A percentile compares a stretch with the other conserved stretches of the same genome.
Conservation (phyloP, 2,797 vertebrate species). For the Mallotus villosus region DNA sequence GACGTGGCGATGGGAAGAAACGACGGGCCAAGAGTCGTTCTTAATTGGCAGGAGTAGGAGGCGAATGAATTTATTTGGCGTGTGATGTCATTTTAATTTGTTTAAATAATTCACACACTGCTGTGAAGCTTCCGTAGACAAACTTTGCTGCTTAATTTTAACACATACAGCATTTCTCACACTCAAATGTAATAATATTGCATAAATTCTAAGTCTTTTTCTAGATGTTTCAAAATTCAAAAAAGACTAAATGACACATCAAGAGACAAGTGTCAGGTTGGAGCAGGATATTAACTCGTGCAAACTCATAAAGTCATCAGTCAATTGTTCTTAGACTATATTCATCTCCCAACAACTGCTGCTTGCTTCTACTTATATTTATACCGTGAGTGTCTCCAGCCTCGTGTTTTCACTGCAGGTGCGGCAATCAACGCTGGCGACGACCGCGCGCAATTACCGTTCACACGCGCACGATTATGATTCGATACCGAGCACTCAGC, state of each 20-base stretch:
- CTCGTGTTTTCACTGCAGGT: slow-evolving; percentile 37
- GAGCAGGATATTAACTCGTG: too few relatives aligned
- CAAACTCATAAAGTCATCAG: not conserved
- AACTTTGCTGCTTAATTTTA: slow-evolving; percentile 19
- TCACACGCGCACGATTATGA: slow-evolving; percentile 58
- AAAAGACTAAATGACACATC: slow-evolving; percentile 3
- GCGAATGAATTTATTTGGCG: slow-evolving; percentile 45
- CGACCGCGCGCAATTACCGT: slow-evolving; percentile 50
- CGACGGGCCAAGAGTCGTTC: slow-evolving; percentile 25
- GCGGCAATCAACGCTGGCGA: slow-evolving; percentile 52
- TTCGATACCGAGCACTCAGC: slow-evolving; percentile 45
- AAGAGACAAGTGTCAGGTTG: too few relatives aligned
- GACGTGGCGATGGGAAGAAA: slow-evolving; percentile 64
- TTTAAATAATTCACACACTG: slow-evolving; percentile 43
- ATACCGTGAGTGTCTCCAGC: too few relatives aligned
- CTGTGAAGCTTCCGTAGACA: slow-evolving; percentile 13
- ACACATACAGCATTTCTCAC: not conserved
- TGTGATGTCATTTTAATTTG: slow-evolving; percentile 53
- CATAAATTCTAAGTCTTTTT: too few relatives aligned
- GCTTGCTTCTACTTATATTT: not conserved
- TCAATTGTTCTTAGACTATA: not conserved
- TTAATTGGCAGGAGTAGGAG: slow-evolving; percentile 60
- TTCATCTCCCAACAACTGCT: too few relatives aligned
- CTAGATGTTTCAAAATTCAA: not conserved
- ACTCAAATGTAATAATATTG: not conserved